phyloP scores from a whole-genome alignment of 2,113 vertebrate species.

The Oceanodroma tethys region DNA sequence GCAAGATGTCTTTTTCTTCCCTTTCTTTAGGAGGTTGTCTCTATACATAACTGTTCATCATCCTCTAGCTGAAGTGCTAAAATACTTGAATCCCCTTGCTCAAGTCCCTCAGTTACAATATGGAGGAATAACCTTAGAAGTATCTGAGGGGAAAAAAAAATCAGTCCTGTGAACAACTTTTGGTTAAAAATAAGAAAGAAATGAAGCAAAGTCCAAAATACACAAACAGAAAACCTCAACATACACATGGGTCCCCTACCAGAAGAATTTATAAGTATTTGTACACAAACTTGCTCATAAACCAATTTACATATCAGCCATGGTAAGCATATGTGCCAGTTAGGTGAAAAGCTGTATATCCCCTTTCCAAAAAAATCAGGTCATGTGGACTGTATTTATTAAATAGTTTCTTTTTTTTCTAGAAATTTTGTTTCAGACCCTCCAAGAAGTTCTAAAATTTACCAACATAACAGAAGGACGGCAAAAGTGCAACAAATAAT shows the following conservation, averaged over 20 bases:
- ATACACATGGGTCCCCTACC: neutral
- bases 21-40: neutral
- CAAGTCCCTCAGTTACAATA: neutral
- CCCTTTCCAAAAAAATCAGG: neutral
- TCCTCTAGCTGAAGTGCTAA: neutral
- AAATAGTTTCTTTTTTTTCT: neutral
- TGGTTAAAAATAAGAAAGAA: neutral
- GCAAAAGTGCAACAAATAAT: neutral
- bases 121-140: neutral
- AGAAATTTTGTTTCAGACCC: neutral
- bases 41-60: neutral
- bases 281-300: neutral
- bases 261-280: neutral
- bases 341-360: neutral
- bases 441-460: neutral
- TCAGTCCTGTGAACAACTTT: neutral
- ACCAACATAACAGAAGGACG: rapidly evolving
- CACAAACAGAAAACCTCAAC: neutral
- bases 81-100: neutral
- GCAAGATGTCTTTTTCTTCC: neutral
- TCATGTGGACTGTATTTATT: neutral
- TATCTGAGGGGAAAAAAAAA: rapidly evolving
- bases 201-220: neutral
- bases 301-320: neutral
- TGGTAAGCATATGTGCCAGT: neutral